Base-by-base conservation (phyloP, 2,797 vertebrate species). In the Tapera naevia region DNA sequence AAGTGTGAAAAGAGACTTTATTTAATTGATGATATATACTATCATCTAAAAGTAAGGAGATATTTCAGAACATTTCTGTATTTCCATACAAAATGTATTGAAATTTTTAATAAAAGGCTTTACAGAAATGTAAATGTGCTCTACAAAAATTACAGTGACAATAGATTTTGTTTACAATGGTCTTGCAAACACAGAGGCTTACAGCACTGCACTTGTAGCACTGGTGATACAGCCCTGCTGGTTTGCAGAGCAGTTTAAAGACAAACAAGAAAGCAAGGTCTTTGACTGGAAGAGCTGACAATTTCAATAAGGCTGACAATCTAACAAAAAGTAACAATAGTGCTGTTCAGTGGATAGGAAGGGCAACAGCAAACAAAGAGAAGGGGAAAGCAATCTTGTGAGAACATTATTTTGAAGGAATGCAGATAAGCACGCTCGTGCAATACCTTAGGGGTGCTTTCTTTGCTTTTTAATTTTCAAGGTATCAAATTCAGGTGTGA, bases 211-310 rank as follows among this genome's bases (percentile, higher is more conserved):
- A 1, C 33, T 53, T 27, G 32, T 4, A 65, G 82, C 82, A 35
- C 35, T 48, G 85, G 43, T 5, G 33, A 15, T 2, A 35, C n/a
- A 78, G 75, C 69, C 16, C 1, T 5, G 48, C 22, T 35, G 75
- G 35, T 7, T 45, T 69, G 87, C 91, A 45, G 46, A 60, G 89
- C 82, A 67, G 27, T 28, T 21, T 11, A 13, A 66, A 87, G 66
- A 80, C 80, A 94, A 66, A 72, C 45, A 82, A 91, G 71, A 85
- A 74, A 39, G 83, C 37, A 10, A 84, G 41, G 74, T 54, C 91
- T 86, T 64, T 4, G 9, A 24, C 76, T 4, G 2, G 91, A 39
- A 11, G 76, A 82, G 94, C 85, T 86, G 92, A 88, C 85, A 93
- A 18, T 35, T 81, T 65, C 90, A 61, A 30, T 94, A 45, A 58